phyloP scores from a whole-genome alignment of 1,140 invertebrate species.

The Drosophila tani region DNA sequence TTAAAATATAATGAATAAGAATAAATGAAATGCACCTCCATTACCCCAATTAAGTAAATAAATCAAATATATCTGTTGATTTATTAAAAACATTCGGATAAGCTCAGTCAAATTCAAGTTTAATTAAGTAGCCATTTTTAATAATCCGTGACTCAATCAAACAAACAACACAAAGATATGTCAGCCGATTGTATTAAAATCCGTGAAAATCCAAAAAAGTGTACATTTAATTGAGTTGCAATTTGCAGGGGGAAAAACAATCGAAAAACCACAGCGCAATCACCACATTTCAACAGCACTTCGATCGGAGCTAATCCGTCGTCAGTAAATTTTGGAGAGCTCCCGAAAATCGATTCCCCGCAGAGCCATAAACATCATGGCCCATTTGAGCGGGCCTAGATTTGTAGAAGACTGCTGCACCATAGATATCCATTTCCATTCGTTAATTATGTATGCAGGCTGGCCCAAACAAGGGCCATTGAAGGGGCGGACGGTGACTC shows the following conservation, averaged over 20 bases:
- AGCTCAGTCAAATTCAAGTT: not conserved
- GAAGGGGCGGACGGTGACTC: not conserved
- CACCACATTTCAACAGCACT: conserved; percentile 8
- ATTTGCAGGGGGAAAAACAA: not conserved
- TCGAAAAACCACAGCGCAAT: conserved; percentile 1
- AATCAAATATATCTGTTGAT: not conserved
- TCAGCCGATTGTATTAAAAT: not conserved
- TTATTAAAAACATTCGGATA: not conserved
- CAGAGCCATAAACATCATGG: conserved; percentile 16
- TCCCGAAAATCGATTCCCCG: conserved; percentile 39
- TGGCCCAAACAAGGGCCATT: conserved; percentile 8
- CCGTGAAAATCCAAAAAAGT: conserved; percentile 4
- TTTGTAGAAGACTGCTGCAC: conserved; percentile 16
- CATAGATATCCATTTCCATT: conserved; percentile 17
- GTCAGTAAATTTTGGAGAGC: conserved; percentile 22
- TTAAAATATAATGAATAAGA: not conserved
- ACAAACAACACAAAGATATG: too few relatives aligned
- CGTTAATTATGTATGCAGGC: conserved; percentile 48
- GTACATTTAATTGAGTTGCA: conserved; percentile 18
- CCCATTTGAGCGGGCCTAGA: conserved; percentile 17
- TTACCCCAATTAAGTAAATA: not conserved
- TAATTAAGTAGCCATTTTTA: not conserved
- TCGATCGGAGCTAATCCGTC: conserved; percentile 18
- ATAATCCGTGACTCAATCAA: not conserved
- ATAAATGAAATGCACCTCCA: not conserved